Evolutionary conservation across 2,888 invertebrate species (phyloP), one percentile per base, ranked within the genome.

Genomic region (Syrphus vitripennis): DNA sequence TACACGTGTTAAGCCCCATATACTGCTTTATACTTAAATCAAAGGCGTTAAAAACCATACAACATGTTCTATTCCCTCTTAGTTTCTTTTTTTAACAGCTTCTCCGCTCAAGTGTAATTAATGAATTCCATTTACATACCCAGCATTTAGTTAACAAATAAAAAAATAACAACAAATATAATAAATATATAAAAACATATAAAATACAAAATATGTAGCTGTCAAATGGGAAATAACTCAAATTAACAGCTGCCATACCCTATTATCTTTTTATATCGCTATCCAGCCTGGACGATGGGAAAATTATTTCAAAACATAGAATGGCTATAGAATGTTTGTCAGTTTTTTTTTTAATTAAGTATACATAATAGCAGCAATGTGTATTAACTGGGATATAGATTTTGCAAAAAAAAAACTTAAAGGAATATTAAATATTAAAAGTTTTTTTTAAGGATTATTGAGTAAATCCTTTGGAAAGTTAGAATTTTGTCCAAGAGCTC

Each of bases 171-270:
- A 53, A 24, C 50, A 26, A 26, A 26, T 10, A 16, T n/a, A 42
- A 12, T 2, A 34, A 34, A 45, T 40, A 40, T 37, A 4, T 14
- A 6, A 14, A 42, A 6, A 31, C 4, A 48, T 48, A 21, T 48
- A 14, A 12, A 21, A 21, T 48, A 14, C 21, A 21, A 21, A 7
- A 24, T 45, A 16, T 2, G 0, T 48, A 19, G 34, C n/a, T 34
- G 34, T 9, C 12, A 59, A 59, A 59, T 40, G 59, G 14, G n/a
- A 31, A 37, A 34, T 59, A n/a, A 37, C 59, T 37, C 24, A 59
- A 59, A 59, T 59, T 37, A 59, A 59, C 37, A 59, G 37, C 37
- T 37, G 59, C 21, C 37, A 59, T 59, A n/a, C n/a, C 59, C 24
- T 37, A n/a, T 59, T 14, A 7, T 19, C 34, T 57, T 57, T 53